These are phyloP conservation scores for Tribolium freemani DNA, from an alignment of 2,888 invertebrate species.

Conservation along the genomic window DNA sequence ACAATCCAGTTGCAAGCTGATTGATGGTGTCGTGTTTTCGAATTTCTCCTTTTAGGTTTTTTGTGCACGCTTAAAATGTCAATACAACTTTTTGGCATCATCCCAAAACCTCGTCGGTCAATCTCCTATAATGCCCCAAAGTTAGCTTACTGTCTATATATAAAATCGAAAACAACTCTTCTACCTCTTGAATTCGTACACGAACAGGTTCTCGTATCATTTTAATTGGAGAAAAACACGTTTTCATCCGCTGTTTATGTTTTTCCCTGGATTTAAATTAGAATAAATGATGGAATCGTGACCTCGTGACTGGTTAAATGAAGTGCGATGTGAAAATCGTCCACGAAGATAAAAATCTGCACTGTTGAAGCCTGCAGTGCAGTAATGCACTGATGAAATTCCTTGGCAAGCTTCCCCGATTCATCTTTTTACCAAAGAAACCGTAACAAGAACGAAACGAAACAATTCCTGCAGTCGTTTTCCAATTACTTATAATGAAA, in stretches of 20 bases:
- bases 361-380: conserved; percentile 21
- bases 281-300: conserved; percentile 14
- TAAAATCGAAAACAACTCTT: conserved; percentile 26
- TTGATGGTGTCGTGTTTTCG: conserved; percentile 16
- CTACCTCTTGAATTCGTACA: neutral
- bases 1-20: conserved; percentile 10
- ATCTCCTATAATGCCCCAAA: conserved; percentile 18
- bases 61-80: conserved; percentile 30
- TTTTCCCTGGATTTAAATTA: neutral
- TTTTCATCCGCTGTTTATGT: neutral
- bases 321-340: neutral
- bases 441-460: conserved; percentile 17
- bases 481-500: conserved; percentile 31
- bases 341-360: conserved; percentile 8
- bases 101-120: conserved; percentile 22
- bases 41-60: conserved; percentile 21
- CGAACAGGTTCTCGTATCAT: conserved; percentile 14
- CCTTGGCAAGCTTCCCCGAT: conserved; percentile 20
- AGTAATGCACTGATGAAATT: conserved; percentile 25
- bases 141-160: conserved; percentile 19
- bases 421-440: conserved; percentile 14
- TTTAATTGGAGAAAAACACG: conserved; percentile 28
- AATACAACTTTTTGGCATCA: conserved; percentile 24
- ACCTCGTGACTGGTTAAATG: neutral
- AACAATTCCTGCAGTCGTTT: conserved; percentile 27